A percentile compares a stretch with the other conserved stretches of the same genome.
These are phyloP conservation scores for Porphyrio hochstetteri DNA, from an alignment of 2,113 vertebrate species.

Conservation along the genomic window DNA sequence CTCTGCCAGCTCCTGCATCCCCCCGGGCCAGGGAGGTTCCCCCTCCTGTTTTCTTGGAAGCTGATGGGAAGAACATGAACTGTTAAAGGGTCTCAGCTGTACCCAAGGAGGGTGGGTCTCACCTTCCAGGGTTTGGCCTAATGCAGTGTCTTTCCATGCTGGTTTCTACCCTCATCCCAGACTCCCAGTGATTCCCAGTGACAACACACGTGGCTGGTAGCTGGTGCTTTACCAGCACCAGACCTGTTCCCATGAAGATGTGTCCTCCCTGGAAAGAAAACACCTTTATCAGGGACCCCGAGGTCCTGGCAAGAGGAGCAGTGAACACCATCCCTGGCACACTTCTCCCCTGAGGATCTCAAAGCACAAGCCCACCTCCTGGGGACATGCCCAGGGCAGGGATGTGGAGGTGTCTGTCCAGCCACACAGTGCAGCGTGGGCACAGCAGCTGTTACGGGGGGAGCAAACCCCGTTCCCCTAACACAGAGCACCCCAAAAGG, in stretches of 20 bases:
- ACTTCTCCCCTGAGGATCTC: neutral
- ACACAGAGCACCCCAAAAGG: rapidly evolving
- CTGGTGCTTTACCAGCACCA: neutral
- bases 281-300: neutral
- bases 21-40: neutral
- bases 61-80: neutral
- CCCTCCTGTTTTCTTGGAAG: neutral
- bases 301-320: neutral
- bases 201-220: neutral
- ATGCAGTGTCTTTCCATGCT: neutral
- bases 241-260: neutral
- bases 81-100: neutral
- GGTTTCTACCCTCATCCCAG: neutral
- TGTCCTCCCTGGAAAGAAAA: neutral
- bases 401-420: rapidly evolving
- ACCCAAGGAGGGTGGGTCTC: neutral
- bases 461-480: neutral
- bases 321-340: neutral
- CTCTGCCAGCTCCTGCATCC: neutral
- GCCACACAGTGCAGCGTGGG: neutral
- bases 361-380: neutral
- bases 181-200: neutral
- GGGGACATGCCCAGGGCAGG: neutral
- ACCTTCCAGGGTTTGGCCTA: neutral
- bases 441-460: rapidly evolving